Percentiles rank a stretch among this genome's conserved stretches.
phyloP scores from a whole-genome alignment of 30 jellyfish, hydroid and myxozoan species.

The Morbakka virulenta region DNA sequence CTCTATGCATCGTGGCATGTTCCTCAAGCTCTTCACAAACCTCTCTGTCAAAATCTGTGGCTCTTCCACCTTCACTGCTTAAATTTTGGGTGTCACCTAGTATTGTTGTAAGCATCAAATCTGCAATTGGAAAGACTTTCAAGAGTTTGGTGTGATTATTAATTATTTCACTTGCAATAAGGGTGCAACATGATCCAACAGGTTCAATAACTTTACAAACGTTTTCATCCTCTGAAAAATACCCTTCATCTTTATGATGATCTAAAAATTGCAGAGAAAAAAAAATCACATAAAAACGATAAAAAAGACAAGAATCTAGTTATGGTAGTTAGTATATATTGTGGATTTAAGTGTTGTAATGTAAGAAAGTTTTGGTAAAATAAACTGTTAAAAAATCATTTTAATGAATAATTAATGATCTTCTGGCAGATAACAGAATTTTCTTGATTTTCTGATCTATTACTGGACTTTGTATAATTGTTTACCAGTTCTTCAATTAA shows the following conservation, averaged over 20 bases:
- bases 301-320: too few species aligned
- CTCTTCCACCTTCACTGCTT: conserved; percentile 52
- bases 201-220: conserved; percentile 47
- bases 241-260: conserved; percentile 66
- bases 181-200: conserved; percentile 93
- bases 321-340: too few species aligned
- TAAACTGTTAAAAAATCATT: too few species aligned
- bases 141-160: conserved; percentile 11
- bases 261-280: conserved; percentile 19
- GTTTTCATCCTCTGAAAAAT: conserved; percentile 31
- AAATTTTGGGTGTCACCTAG: conserved; percentile 71
- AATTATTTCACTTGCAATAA: conserved; percentile 56
- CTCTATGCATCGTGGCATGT: conserved; percentile 1
- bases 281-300: too few species aligned
- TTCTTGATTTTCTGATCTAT: too few species aligned
- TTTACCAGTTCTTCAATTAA: too few species aligned
- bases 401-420: too few species aligned
- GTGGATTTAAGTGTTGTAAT: too few species aligned
- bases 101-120: conserved; percentile 70
- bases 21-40: conserved; percentile 53
- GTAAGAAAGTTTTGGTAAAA: too few species aligned
- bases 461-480: too few species aligned
- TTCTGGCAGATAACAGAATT: too few species aligned
- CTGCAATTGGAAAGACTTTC: conserved; percentile 44
- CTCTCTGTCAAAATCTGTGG: conserved; percentile 69